Evolutionary conservation across 2,113 vertebrate genomes (phyloP).

Genomic region (Perccottus glenii): DNA sequence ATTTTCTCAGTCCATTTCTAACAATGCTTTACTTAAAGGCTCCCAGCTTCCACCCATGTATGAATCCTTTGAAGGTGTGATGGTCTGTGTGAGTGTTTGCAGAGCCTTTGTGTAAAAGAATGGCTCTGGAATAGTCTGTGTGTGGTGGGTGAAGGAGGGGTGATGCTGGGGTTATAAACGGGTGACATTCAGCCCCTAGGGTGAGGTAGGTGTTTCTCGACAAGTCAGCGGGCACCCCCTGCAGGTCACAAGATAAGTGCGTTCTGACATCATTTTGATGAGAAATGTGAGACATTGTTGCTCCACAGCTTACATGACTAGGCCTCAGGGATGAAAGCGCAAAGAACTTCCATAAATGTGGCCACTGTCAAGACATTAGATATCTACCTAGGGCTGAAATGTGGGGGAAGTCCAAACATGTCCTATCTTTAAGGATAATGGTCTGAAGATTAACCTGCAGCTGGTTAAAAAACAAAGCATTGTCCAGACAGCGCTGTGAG

Average conservation of each 20-base stretch:
- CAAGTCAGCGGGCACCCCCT: constrained; percentile 80
- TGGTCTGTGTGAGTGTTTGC: constrained; percentile 22
- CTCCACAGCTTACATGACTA: constrained; percentile 20
- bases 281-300: constrained; percentile 56
- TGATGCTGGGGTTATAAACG: constrained; percentile 9
- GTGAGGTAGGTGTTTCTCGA: constrained; percentile 71
- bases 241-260: constrained; percentile 86
- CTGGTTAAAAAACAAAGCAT: constrained; percentile 2
- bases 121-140: constrained; percentile 24
- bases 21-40: constrained; percentile 21
- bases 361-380: no score
- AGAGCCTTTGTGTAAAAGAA: constrained; percentile 9
- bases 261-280: constrained; percentile 78
- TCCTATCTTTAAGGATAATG: neutral
- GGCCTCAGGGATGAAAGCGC: constrained; percentile 41
- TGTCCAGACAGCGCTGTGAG: neutral
- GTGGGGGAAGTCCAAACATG: constrained; percentile 28
- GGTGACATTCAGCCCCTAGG: constrained; percentile 70
- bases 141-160: neutral
- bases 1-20: constrained; percentile 2
- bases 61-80: constrained; percentile 51
- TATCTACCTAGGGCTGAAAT: constrained; percentile 12
- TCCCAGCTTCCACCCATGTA: constrained; percentile 7
- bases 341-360: constrained; percentile 53
- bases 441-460: neutral